Conservation (phyloP, 2,797 vertebrate species). For the Phrynocephalus forsythii region DNA sequence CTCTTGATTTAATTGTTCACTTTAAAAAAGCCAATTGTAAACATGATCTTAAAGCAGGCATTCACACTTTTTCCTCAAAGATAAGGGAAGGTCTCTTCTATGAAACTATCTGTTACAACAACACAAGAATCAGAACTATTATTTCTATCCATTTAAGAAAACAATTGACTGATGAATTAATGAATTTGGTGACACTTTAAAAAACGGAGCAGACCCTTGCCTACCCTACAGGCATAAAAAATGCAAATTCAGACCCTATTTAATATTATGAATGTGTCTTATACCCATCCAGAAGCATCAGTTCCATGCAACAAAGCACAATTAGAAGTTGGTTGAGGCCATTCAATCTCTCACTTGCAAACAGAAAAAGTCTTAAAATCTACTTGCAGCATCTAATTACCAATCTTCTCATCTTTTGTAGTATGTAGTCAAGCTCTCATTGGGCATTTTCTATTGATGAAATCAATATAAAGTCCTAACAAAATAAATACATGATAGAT, state of each 20-base stretch:
- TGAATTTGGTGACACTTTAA: too few relatives aligned
- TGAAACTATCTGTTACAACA: not conserved
- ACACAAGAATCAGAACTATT: not conserved
- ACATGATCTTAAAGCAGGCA: not conserved
- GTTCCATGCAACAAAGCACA: not conserved
- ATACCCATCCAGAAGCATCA: not conserved
- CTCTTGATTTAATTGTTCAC: not conserved
- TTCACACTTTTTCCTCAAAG: not conserved
- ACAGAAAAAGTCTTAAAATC: conserved; percentile 33
- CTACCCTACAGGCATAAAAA: not conserved
- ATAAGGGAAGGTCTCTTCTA: not conserved
- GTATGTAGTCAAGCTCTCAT: conserved; percentile 54
- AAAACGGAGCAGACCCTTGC: too few relatives aligned
- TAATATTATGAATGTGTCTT: not conserved
- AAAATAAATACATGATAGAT: conserved; percentile 21
- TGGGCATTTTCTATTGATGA: conserved; percentile 50
- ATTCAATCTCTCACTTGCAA: not conserved
- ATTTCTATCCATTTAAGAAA: too few relatives aligned
- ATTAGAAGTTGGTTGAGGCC: not conserved
- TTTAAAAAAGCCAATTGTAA: not conserved
- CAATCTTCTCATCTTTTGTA: conserved; percentile 35
- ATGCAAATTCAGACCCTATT: not conserved
- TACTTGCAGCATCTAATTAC: conserved; percentile 30
- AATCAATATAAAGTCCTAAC: conserved; percentile 55
- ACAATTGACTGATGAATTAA: not conserved